Evolutionary conservation across 2,113 vertebrate species (phyloP).

Genomic region (Trichechus manatus): DNA sequence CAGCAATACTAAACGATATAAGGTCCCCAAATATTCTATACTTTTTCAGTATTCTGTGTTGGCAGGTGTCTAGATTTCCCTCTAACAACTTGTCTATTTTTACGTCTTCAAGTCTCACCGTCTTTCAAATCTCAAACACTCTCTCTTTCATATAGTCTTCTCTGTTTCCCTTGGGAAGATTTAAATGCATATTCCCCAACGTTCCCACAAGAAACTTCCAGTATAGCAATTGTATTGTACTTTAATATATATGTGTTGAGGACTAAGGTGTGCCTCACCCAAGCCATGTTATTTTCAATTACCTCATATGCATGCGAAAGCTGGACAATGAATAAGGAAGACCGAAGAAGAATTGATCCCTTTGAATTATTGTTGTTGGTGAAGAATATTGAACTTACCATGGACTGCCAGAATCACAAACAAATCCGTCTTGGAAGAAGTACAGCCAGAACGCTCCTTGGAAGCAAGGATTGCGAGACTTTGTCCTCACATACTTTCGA

Average conservation of each 20-base stretch:
- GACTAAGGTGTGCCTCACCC: no score
- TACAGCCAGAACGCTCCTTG: no score
- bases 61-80: neutral
- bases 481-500: no score
- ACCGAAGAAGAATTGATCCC: no score
- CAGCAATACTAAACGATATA: neutral
- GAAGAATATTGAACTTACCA: no score
- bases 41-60: neutral
- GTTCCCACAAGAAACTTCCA: neutral
- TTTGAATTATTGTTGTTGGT: no score
- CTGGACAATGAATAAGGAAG: no score
- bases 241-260: neutral
- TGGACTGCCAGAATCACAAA: no score
- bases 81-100: neutral
- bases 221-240: neutral
- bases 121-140: constrained; percentile 16
- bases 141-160: neutral
- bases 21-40: neutral
- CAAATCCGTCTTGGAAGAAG: no score
- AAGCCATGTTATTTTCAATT: no score
- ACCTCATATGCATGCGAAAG: no score
- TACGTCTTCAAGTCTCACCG: neutral
- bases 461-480: no score
- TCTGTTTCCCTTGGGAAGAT: neutral
- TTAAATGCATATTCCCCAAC: neutral